Evolutionary conservation across 2,888 invertebrate species (phyloP).

Genomic region (Ormyrus thymus): DNA sequence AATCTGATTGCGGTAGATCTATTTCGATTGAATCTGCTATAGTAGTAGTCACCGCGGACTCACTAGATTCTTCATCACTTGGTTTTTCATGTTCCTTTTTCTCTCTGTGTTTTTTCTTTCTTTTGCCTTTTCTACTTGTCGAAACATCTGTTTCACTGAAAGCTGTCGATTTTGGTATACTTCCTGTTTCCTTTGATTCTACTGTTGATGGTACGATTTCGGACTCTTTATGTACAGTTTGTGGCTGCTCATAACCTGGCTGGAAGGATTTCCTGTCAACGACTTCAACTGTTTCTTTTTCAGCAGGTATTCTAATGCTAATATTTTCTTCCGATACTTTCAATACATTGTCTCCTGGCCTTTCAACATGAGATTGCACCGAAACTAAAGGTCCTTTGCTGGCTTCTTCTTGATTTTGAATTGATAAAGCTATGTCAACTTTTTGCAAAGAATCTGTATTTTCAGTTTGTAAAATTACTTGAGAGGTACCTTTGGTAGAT

Average conservation of each 20-base stretch:
- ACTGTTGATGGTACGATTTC: slow-evolving; percentile 16
- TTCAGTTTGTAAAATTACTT: slow-evolving; percentile 45
- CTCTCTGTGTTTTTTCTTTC: slow-evolving; percentile 66
- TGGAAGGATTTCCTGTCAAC: slow-evolving; percentile 66
- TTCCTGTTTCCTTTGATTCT: slow-evolving; percentile 65
- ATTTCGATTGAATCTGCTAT: slow-evolving; percentile 78
- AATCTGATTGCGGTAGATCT: slow-evolving; percentile 76
- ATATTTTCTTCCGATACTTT: slow-evolving; percentile 67
- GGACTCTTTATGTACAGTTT: slow-evolving; percentile 8
- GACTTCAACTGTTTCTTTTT: slow-evolving; percentile 61
- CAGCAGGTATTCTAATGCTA: slow-evolving; percentile 67
- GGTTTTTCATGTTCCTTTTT: slow-evolving; percentile 56
- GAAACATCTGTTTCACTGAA: slow-evolving; percentile 60
- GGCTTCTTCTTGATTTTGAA: slow-evolving; percentile 63
- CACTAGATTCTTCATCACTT: slow-evolving; percentile 60
- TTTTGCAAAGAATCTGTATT: slow-evolving; percentile 59
- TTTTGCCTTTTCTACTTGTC: slow-evolving; percentile 59
- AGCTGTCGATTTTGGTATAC: slow-evolving; percentile 55
- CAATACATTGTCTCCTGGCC: slow-evolving; percentile 60
- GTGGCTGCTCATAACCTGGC: slow-evolving; percentile 56
- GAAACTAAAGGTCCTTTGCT: slow-evolving; percentile 63
- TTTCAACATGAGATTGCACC: slow-evolving; percentile 66
- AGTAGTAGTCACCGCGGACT: slow-evolving; percentile 73
- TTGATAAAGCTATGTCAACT: slow-evolving; percentile 69
- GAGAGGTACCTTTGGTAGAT: slow-evolving; percentile 10